A percentile compares a stretch with the other conserved stretches of the same genome.
Evolutionary conservation across 2,888 invertebrate genomes (phyloP).

Genomic region (Arctia plantaginis): DNA sequence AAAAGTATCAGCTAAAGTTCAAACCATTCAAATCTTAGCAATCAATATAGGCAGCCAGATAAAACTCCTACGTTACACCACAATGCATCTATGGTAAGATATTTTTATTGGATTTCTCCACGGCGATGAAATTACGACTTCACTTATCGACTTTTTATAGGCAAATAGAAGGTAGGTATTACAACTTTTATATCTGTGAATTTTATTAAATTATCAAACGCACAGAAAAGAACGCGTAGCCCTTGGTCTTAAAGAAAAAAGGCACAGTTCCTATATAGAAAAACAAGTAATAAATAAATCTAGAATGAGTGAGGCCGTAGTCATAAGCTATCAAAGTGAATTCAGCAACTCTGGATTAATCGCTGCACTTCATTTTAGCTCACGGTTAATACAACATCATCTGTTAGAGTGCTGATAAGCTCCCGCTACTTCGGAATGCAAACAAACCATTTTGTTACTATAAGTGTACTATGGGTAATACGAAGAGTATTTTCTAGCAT

Average conservation of each 20-base stretch:
- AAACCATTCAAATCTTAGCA: not conserved
- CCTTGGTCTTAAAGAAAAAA: too few species aligned
- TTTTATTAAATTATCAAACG: too few species aligned
- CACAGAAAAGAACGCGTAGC: too few species aligned
- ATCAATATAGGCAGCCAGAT: slow-evolving; percentile 30
- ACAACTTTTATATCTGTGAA: too few species aligned
- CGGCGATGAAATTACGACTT: not conserved
- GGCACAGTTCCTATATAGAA: too few species aligned
- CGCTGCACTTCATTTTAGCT: slow-evolving; percentile 19
- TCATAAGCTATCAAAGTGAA: not conserved
- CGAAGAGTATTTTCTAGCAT: not conserved
- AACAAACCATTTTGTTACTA: slow-evolving; percentile 29
- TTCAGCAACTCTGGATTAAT: not conserved
- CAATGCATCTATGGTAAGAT: not conserved
- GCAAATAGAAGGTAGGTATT: too few species aligned
- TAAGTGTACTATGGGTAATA: not conserved
- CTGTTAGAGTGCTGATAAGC: slow-evolving; percentile 35
- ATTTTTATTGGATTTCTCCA: not conserved
- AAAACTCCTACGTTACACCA: slow-evolving; percentile 3
- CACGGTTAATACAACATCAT: slow-evolving; percentile 15
- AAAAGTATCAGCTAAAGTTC: too few species aligned
- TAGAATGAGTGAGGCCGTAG: not conserved
- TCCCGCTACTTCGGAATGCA: slow-evolving; percentile 6
- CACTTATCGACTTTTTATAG: too few species aligned
- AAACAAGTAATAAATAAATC: too few species aligned